Percentiles rank a stretch among this genome's conserved stretches.
These are phyloP conservation scores for Eurystomus glaucurus DNA, from an alignment of 2,797 vertebrate genomes.

Conservation along the genomic window DNA sequence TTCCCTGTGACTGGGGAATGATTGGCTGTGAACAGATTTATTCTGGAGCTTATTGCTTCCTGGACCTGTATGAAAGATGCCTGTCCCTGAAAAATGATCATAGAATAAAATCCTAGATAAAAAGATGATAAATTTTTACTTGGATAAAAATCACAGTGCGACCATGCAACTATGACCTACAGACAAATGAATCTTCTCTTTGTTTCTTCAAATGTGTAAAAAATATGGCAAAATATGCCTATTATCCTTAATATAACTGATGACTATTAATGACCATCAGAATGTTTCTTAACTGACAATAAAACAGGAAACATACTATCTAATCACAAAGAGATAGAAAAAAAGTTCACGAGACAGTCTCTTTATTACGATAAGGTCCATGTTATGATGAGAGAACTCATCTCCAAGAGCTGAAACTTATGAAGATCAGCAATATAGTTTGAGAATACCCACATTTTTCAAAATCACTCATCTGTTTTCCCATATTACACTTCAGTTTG, in stretches of 20 bases:
- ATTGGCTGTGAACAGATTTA: neutral
- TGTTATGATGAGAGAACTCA: neutral
- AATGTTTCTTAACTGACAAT: neutral
- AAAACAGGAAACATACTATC: neutral
- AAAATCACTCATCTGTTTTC: neutral
- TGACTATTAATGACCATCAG: neutral
- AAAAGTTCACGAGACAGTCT: neutral
- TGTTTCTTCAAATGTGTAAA: neutral
- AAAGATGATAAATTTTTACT: neutral
- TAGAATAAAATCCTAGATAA: neutral
- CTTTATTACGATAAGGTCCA: neutral
- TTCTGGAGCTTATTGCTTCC: neutral
- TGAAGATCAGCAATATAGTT: neutral
- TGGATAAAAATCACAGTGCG: neutral
- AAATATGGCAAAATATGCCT: neutral
- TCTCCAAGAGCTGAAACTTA: neutral
- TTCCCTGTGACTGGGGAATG: neutral
- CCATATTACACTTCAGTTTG: neutral
- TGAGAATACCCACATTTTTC: neutral
- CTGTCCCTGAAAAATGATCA: neutral
- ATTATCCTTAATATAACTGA: neutral
- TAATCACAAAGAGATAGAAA: neutral
- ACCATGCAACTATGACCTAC: neutral
- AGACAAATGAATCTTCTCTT: neutral
- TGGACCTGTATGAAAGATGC: neutral